A percentile compares a stretch with the other conserved stretches of the same genome.
Conservation (phyloP, 2,888 invertebrate genomes). For the Limnephilus marmoratus region DNA sequence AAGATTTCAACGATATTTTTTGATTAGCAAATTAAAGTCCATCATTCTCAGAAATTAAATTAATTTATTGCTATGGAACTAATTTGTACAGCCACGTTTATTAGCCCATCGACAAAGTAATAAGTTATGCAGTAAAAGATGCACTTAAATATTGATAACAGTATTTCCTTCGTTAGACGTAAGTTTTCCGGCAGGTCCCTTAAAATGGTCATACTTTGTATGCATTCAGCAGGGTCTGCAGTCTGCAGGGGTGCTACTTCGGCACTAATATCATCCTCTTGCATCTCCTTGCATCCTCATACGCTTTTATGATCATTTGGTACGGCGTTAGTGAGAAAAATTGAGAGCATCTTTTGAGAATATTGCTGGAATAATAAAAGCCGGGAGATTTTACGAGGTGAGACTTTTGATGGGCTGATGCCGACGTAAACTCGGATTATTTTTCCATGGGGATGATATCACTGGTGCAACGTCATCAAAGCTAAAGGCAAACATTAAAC, state of each 20-base stretch:
- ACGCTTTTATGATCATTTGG: conserved; percentile 55
- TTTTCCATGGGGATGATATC: conserved; percentile 10
- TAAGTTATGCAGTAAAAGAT: too few relatives aligned
- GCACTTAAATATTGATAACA: background rate
- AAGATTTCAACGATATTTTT: too few relatives aligned
- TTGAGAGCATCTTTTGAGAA: conserved; percentile 40
- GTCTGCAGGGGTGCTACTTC: conserved; percentile 21
- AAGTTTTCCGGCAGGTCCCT: background rate
- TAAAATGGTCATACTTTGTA: conserved; percentile 56
- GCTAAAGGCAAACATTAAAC: background rate
- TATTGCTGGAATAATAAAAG: conserved; percentile 43
- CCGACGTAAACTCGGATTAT: conserved; percentile 3
- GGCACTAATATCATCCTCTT: background rate
- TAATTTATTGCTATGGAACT: too few relatives aligned
- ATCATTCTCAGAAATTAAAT: too few relatives aligned
- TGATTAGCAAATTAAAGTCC: too few relatives aligned
- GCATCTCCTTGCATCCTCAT: conserved; percentile 46
- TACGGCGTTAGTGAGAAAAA: conserved; percentile 36
- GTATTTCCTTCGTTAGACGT: background rate
- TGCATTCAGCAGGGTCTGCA: conserved; percentile 47
- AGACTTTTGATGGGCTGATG: conserved; percentile 43
- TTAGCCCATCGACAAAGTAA: too few relatives aligned
- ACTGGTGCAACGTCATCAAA: background rate
- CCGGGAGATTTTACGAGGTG: conserved; percentile 34
- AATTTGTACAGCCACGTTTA: too few relatives aligned